Conservation (phyloP, 2,888 invertebrate species). For the Drosophila borborema region DNA sequence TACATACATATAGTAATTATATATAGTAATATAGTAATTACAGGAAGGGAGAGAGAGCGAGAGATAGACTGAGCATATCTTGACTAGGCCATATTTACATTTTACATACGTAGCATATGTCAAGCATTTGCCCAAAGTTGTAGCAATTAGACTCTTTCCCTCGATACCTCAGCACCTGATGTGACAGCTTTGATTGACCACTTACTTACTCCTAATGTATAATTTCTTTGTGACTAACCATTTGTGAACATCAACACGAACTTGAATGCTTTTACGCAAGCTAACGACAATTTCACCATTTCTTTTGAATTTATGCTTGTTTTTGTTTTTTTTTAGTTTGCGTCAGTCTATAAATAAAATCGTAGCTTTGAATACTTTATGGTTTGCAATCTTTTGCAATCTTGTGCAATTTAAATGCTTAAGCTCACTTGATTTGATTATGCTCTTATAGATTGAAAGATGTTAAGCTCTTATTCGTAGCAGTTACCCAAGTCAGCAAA, state of each 20-base stretch:
- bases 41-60: not conserved
- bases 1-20: not conserved
- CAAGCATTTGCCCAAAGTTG: not conserved
- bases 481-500: slow-evolving; percentile 29
- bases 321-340: not conserved
- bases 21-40: too few relatives aligned
- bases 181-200: slow-evolving; percentile 37
- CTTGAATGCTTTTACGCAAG: slow-evolving; percentile 16
- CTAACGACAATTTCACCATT: slow-evolving; percentile 62
- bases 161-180: not conserved
- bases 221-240: slow-evolving; percentile 20
- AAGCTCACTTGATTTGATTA: not conserved
- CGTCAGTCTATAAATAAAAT: slow-evolving; percentile 28
- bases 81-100: not conserved
- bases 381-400: not conserved
- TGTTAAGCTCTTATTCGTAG: slow-evolving; percentile 24
- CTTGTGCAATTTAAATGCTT: slow-evolving; percentile 33
- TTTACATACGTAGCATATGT: not conserved
- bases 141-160: slow-evolving; percentile 13
- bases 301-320: slow-evolving; percentile 28
- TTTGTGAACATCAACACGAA: slow-evolving; percentile 19
- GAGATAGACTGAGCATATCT: not conserved
- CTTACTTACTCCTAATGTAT: slow-evolving; percentile 29
- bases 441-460: slow-evolving; percentile 2
- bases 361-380: not conserved